Evolutionary conservation across 2,797 vertebrate species (phyloP), one percentile per base, ranked within the genome.

Genomic region (Chiloscyllium punctatum): DNA sequence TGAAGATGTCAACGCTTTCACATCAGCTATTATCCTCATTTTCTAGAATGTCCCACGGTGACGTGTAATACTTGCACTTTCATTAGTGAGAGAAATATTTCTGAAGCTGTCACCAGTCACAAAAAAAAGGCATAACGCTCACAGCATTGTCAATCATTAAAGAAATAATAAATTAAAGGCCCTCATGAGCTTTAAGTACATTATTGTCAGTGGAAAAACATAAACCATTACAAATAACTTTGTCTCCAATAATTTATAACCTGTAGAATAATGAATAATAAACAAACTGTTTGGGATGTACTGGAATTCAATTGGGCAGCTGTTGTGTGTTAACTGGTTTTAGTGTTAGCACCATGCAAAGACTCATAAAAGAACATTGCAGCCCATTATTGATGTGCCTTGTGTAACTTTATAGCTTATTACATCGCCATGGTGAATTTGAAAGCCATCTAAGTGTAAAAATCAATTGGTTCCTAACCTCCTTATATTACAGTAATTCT

Each of bases 401-500:
- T 77, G 48, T 77, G 94, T 57, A 72, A 74, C 94, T 95, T 95
- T 77, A 51, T 77, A 95, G 71, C 69, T 72, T 95, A 74, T 74
- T 95, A 77, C 94, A 48, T 72, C 27, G 71, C 94, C 71, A 48
- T 95, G 94, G 69, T 23, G 51, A 74, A 77, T 74, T 77, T 95
- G 94, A 77, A 74, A 53, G 94, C 27, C 94, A 77, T 77, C 94
- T 95, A 51, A 74, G 94, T 95, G 71, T 95, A 95, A 95, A 53
- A 95, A 95, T 95, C 94, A 95, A 95, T 95, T 95, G 94, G 94
- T 95, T 95, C 94, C 94, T 95, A 95, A 95, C 94, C 69, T 95
- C 71, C 71, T 57, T 21, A 53, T 69, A 95, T 95, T 95, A 74
- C 94, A 74, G 94, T 74, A 77, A 95, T 95, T 72, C 71, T 95